Percentiles rank a stretch among this genome's conserved stretches.
Conservation (phyloP, 2,888 invertebrate species). For the Prionchulus punctatus region DNA sequence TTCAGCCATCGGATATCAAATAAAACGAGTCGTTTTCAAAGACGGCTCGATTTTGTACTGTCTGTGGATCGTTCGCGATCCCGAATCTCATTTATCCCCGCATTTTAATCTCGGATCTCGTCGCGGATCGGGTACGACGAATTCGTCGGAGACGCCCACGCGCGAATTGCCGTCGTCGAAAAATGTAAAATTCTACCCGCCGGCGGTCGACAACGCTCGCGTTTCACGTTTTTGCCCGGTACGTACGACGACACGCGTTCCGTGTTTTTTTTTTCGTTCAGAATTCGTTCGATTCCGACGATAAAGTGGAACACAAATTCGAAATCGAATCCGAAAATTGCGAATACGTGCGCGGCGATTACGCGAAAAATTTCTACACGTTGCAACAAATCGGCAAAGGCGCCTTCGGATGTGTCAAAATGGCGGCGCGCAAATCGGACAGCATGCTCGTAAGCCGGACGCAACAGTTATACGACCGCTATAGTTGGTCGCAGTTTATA, state of each 20-base stretch:
- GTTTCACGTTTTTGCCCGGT: too few species aligned
- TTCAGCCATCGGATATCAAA: conserved; percentile 28
- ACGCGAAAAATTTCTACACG: conserved; percentile 43
- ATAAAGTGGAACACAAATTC: too few species aligned
- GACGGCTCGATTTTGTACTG: conserved; percentile 44
- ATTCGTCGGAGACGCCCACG: background rate
- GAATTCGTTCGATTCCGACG: too few species aligned
- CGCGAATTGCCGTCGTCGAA: too few species aligned
- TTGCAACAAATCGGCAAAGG: conserved; percentile 54
- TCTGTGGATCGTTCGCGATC: conserved; percentile 47
- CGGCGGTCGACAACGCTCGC: too few species aligned
- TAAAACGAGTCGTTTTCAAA: conserved; percentile 31
- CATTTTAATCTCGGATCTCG: background rate
- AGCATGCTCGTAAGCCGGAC: conserved; percentile 38
- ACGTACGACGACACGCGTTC: too few species aligned
- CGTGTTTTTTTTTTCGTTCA: too few species aligned
- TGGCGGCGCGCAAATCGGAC: conserved; percentile 48
- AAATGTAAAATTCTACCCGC: too few species aligned
- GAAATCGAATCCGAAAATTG: conserved; percentile 9
- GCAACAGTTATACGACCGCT: background rate
- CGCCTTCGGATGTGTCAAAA: conserved; percentile 54
- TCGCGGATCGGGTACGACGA: background rate
- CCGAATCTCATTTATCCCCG: background rate
- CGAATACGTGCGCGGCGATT: conserved; percentile 26
- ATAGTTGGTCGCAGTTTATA: background rate